A percentile compares a stretch with the other conserved stretches of the same genome.
Evolutionary conservation across 2,888 invertebrate species (phyloP).

Genomic region (Catocala nupta): DNA sequence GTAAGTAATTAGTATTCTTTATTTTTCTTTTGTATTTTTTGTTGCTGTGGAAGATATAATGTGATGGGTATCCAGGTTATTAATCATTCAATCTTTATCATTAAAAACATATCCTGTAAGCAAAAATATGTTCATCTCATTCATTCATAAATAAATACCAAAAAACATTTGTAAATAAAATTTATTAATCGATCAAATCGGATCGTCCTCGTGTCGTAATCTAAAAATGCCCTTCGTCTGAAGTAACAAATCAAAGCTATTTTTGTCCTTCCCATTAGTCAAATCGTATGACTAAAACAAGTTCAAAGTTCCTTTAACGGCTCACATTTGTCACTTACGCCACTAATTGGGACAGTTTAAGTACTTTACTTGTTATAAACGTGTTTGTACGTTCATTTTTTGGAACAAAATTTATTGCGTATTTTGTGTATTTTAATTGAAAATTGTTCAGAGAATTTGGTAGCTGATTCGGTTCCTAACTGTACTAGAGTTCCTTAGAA

Average conservation of each 20-base stretch:
- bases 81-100: no score
- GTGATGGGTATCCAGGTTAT: no score
- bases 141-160: background rate
- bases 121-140: background rate
- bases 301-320: conserved; percentile 66
- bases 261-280: conserved; percentile 79
- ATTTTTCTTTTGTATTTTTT: no score
- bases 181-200: conserved; percentile 25
- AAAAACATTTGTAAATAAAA: background rate
- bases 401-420: conserved; percentile 29
- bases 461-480: background rate
- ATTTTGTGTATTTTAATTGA: conserved; percentile 42
- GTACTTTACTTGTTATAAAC: conserved; percentile 46
- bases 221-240: conserved; percentile 36
- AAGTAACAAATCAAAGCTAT: conserved; percentile 78
- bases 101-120: no score
- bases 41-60: no score
- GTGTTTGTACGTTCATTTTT: conserved; percentile 49
- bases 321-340: conserved; percentile 66
- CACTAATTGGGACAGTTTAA: conserved; percentile 67
- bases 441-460: conserved; percentile 13
- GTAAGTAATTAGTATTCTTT: no score
- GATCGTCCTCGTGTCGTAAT: conserved; percentile 45
- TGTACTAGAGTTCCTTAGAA: no score
- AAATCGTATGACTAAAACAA: conserved; percentile 72